phyloP scores from a whole-genome alignment of 2,888 invertebrate genomes.

The Busseola fusca region DNA sequence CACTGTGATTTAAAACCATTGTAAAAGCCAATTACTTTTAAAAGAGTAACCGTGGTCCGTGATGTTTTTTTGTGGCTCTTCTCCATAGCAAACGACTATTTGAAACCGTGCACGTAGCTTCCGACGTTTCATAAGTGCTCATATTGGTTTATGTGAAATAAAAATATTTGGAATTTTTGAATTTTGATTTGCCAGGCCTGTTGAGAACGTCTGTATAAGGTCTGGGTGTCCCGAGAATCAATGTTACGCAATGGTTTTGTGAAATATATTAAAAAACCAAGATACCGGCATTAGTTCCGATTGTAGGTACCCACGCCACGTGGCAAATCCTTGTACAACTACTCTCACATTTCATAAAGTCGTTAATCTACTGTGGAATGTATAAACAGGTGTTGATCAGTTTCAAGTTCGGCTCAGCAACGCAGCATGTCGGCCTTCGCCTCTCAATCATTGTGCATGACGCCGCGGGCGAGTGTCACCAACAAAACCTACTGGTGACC shows the following conservation, averaged over 20 bases:
- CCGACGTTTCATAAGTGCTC: too few species aligned
- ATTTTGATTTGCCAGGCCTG: too few species aligned
- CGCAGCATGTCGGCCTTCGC: constrained; percentile 46
- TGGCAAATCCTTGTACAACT: not conserved
- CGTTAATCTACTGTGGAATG: constrained; percentile 14
- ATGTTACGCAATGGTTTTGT: not conserved
- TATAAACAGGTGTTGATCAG: constrained; percentile 24
- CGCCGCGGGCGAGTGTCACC: constrained; percentile 48
- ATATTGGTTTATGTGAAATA: too few species aligned
- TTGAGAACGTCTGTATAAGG: too few species aligned
- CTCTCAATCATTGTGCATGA: constrained; percentile 45
- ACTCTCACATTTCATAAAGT: constrained; percentile 3
- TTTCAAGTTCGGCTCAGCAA: constrained; percentile 18
- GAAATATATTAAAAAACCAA: not conserved
- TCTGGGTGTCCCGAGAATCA: too few species aligned
- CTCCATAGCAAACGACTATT: too few species aligned
- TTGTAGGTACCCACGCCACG: not conserved
- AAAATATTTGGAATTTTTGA: too few species aligned
- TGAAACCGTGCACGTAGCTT: too few species aligned
- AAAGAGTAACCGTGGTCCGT: too few species aligned
- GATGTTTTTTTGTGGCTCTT: too few species aligned
- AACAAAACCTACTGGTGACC: constrained; percentile 31
- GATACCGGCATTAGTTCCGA: not conserved
- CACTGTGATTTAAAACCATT: too few species aligned
- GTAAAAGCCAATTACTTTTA: too few species aligned